phyloP scores from a whole-genome alignment of 2,888 invertebrate species.

The Himalopsyche japonica region DNA sequence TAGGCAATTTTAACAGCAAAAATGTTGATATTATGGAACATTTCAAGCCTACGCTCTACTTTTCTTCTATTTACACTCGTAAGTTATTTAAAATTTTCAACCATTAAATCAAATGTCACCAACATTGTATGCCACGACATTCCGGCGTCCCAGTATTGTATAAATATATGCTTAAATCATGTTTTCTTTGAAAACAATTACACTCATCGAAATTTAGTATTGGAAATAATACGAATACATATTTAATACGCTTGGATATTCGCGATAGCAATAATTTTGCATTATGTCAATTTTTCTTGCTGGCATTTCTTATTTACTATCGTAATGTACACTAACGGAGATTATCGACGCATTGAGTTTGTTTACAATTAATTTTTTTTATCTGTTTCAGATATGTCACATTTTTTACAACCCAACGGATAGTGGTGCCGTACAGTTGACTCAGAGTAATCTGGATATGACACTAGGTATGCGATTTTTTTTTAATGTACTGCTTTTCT shows the following conservation, averaged over 20 bases:
- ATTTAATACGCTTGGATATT: too few species aligned
- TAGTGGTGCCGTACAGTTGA: slow-evolving; percentile 82
- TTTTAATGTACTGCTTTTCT: not conserved
- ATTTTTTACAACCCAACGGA: slow-evolving; percentile 74
- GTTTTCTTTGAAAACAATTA: not conserved
- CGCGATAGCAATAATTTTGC: too few species aligned
- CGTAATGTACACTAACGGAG: not conserved
- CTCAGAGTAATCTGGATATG: slow-evolving; percentile 80
- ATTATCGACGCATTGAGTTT: not conserved
- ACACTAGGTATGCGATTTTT: slow-evolving; percentile 69
- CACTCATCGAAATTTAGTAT: not conserved
- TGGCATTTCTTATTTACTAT: not conserved
- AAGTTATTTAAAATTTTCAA: not conserved
- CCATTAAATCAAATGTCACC: slow-evolving; percentile 12
- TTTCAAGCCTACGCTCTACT: slow-evolving; percentile 19
- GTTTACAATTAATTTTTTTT: slow-evolving; percentile 10
- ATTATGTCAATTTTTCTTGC: not conserved
- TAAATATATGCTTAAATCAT: not conserved
- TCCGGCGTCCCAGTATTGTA: slow-evolving; percentile 22
- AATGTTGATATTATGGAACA: slow-evolving; percentile 20
- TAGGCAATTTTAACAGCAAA: not conserved
- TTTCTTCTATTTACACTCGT: slow-evolving; percentile 22
- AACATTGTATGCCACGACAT: slow-evolving; percentile 27
- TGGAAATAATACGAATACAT: too few species aligned
- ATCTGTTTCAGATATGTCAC: slow-evolving; percentile 30